Percentiles rank a stretch among this genome's conserved stretches.
These are phyloP conservation scores for Drosophila hamatofila DNA, from an alignment of 2,888 invertebrate species.

Conservation along the genomic window DNA sequence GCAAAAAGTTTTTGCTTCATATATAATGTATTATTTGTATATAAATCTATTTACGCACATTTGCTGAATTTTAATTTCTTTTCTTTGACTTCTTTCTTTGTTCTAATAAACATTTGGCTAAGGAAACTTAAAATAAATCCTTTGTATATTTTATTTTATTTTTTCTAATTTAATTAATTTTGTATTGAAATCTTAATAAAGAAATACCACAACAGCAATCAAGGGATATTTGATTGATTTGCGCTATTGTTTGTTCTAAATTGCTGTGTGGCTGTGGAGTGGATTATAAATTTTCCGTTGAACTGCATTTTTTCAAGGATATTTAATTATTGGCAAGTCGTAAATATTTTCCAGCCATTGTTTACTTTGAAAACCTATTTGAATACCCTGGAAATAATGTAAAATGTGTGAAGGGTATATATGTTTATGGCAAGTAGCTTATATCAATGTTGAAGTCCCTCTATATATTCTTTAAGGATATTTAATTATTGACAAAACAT, in stretches of 20 bases:
- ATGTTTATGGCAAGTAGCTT: no score
- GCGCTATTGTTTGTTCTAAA: slow-evolving; percentile 1
- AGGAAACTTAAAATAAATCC: neutral
- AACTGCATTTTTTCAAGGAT: neutral
- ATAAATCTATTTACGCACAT: no score
- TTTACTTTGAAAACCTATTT: neutral
- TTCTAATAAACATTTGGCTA: neutral
- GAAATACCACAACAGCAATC: neutral
- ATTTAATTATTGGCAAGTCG: slow-evolving; percentile 5
- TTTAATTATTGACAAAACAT: slow-evolving; percentile 12
- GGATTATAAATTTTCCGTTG: neutral
- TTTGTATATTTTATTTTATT: neutral
- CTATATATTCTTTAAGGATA: neutral
- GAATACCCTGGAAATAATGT: neutral
- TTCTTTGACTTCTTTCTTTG: neutral
- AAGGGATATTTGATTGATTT: neutral
- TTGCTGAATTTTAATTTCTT: neutral
- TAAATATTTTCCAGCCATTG: slow-evolving; percentile 7
- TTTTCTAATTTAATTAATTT: neutral
- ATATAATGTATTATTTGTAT: no score
- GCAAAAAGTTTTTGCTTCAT: no score
- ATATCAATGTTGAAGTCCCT: no score
- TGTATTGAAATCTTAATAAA: slow-evolving; percentile 1
- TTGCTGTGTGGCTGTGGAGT: neutral
- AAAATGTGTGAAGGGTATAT: no score